Evolutionary conservation across 2,113 vertebrate species (phyloP).

Genomic region (Harpagus bidentatus): DNA sequence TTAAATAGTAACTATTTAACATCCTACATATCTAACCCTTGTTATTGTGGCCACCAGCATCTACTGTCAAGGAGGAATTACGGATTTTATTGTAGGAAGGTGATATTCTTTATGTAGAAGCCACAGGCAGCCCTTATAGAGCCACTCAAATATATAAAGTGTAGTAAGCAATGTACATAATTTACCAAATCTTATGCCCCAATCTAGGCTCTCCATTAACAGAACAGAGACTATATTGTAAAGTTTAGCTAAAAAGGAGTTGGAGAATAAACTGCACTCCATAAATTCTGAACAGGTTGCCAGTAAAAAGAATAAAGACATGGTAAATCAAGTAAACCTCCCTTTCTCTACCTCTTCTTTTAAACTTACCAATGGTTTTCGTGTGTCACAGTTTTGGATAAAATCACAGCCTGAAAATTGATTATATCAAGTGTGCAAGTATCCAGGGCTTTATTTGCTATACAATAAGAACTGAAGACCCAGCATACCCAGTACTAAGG

Average conservation of each 20-base stretch:
- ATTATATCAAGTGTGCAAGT: neutral
- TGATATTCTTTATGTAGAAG: neutral
- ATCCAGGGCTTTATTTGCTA: neutral
- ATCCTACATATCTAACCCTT: neutral
- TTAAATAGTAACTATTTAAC: neutral
- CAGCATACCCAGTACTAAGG: neutral
- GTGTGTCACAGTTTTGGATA: neutral
- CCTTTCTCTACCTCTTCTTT: neutral
- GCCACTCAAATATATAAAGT: neutral
- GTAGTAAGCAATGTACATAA: neutral
- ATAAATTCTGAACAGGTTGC: neutral
- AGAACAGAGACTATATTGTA: neutral
- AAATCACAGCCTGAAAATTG: constrained; percentile 15
- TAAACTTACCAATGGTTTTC: neutral
- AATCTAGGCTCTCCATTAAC: neutral
- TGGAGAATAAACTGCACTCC: neutral
- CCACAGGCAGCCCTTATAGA: neutral
- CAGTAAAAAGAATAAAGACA: neutral
- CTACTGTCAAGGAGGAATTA: neutral
- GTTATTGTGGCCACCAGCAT: neutral
- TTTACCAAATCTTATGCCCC: neutral
- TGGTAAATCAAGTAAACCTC: neutral
- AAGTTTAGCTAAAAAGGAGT: neutral
- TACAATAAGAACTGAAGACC: neutral
- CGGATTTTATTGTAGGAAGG: neutral